Base-by-base conservation (phyloP, 2,797 vertebrate species). In the Acanthurus tractus region DNA sequence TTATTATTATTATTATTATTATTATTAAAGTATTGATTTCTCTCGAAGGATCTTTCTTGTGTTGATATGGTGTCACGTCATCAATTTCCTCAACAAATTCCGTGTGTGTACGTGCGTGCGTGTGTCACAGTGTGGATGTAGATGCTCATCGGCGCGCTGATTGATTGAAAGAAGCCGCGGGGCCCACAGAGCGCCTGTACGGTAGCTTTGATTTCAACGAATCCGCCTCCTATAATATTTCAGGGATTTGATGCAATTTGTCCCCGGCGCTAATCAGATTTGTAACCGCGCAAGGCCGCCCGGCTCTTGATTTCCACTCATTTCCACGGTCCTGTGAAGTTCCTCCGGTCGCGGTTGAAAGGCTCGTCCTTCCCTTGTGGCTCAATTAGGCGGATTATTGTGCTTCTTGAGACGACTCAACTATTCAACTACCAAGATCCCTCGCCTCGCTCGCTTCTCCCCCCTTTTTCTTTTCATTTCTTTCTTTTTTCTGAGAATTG, bases 311-410 rank as follows among this genome's bases (percentile, higher is more conserved):
- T 90, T 89, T 75, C 76, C 85, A 78, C 84, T 86, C 87, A 87
- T 88, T 86, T 91, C 86, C 89, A 74, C 82, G 91, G 70, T 81
- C 79, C 89, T 94, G 89, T 94, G 94, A 95, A 86, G 91, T 92
- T 90, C 50, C 78, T 79, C 62, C 67, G 70, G 93, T 95, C 95
- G 93, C 88, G 94, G 81, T 93, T 94, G 96, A 96, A 95, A 94
- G 94, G 83, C 92, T 91, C 82, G 86, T 78, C 86, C 20, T 90
- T 96, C 97, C 97, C 97, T 89, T 63, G 96, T 96, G 97, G 94
- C 95, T 97, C 96, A 97, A 98, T 99, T 98, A 98, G 96, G 93
- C 82, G 96, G 97, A 98, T 99, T 99, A 98, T 98, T 96, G 96
- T 96, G 94, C 93, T 96, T 91, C 96, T 96, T 93, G 92, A 92